Conservation (phyloP, 2,113 vertebrate genomes). For the Mohoua ochrocephala region DNA sequence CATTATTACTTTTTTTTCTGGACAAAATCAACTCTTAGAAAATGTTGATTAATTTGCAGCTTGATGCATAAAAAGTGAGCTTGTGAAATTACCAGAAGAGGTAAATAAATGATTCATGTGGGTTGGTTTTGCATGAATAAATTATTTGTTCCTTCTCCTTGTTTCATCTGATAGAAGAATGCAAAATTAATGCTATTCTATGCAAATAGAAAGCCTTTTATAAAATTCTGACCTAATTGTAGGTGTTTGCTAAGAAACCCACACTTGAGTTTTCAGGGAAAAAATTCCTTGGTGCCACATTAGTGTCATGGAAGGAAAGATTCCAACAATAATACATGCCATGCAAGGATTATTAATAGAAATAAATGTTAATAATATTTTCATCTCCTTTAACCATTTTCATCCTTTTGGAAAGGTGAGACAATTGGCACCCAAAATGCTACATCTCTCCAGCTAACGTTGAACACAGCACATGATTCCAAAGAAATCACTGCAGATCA, state of each 20-base stretch:
- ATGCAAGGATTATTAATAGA: background rate
- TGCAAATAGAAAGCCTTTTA: conserved; percentile 60
- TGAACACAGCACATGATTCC: background rate
- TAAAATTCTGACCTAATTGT: conserved; percentile 68
- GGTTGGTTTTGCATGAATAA: conserved; percentile 74
- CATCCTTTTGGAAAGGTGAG: background rate
- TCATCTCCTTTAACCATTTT: background rate
- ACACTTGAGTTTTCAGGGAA: background rate
- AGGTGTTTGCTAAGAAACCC: conserved; percentile 42
- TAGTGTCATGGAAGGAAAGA: background rate
- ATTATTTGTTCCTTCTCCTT: conserved; percentile 61
- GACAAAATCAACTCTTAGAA: conserved; percentile 24
- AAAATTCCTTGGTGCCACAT: background rate
- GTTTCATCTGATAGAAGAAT: conserved; percentile 61
- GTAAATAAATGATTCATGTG: conserved; percentile 75
- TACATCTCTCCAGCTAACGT: background rate
- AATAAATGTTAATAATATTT: background rate
- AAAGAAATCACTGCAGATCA: background rate
- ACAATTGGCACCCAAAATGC: background rate
- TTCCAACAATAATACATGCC: background rate
- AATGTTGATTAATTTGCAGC: conserved; percentile 45
- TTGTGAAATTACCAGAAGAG: conserved; percentile 65
- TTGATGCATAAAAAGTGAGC: conserved; percentile 47
- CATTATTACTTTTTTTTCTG: background rate
- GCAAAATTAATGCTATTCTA: conserved; percentile 66